phyloP scores from a whole-genome alignment of 1,140 invertebrate genomes.

The Pemphigus obesinymphae region DNA sequence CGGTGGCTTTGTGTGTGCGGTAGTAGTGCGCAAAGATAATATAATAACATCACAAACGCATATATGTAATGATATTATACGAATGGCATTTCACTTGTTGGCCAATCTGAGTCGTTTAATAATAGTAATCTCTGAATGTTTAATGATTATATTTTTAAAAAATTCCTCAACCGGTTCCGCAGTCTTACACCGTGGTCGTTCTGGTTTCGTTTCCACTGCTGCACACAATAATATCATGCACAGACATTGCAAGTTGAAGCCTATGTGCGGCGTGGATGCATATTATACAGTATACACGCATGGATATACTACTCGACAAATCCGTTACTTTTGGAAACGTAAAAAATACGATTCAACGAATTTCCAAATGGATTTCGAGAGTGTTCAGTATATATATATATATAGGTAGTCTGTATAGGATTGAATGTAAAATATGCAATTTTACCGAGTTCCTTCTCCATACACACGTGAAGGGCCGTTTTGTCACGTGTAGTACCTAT shows the following conservation, averaged over 20 bases:
- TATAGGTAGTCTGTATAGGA: too few relatives aligned
- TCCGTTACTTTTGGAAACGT: too few relatives aligned
- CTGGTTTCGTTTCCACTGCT: not conserved
- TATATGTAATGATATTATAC: not conserved
- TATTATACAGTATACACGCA: too few relatives aligned
- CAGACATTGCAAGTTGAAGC: not conserved
- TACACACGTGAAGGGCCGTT: not conserved
- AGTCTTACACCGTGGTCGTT: not conserved
- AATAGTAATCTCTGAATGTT: not conserved
- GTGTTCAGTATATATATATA: too few relatives aligned
- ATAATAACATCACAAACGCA: too few relatives aligned
- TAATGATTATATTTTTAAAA: conserved; percentile 6
- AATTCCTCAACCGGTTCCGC: not conserved
- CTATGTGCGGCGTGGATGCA: not conserved
- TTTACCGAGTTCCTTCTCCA: too few relatives aligned
- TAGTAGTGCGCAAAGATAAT: not conserved
- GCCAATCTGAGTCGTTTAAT: conserved; percentile 10
- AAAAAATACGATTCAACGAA: too few relatives aligned
- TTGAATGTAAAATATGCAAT: too few relatives aligned
- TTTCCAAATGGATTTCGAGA: too few relatives aligned
- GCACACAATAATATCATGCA: not conserved
- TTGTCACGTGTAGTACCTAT: not conserved
- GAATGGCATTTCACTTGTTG: not conserved
- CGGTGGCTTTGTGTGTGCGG: not conserved
- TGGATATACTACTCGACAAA: too few relatives aligned